phyloP scores from a whole-genome alignment of 2,888 invertebrate genomes.

The Cheilosia vernalis region DNA sequence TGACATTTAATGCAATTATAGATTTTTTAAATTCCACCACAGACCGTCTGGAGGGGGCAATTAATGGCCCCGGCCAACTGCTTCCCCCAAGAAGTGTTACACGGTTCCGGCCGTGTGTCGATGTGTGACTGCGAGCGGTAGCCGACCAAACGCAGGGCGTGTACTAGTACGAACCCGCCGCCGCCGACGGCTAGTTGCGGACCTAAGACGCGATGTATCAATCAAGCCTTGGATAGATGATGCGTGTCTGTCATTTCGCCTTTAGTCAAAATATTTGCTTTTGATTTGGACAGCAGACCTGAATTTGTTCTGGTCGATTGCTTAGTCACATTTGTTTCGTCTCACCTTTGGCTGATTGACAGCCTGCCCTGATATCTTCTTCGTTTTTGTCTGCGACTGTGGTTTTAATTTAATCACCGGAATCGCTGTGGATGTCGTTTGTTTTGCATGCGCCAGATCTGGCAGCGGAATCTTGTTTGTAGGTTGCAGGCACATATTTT shows the following conservation, averaged over 20 bases:
- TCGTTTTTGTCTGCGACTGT: background rate
- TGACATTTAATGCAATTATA: slow-evolving; percentile 74
- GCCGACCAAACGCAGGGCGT: slow-evolving; percentile 17
- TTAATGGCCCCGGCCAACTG: slow-evolving; percentile 36
- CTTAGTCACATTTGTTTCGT: slow-evolving; percentile 69
- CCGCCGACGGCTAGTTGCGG: slow-evolving; percentile 17
- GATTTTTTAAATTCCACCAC: slow-evolving; percentile 68
- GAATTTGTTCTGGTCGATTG: slow-evolving; percentile 70
- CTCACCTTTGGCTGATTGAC: slow-evolving; percentile 50
- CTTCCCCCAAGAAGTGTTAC: slow-evolving; percentile 49
- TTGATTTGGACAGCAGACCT: slow-evolving; percentile 27
- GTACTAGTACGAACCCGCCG: slow-evolving; percentile 34
- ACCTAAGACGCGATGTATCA: slow-evolving; percentile 57
- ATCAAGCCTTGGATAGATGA: slow-evolving; percentile 67
- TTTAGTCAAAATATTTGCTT: slow-evolving; percentile 66
- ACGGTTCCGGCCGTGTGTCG: slow-evolving; percentile 23
- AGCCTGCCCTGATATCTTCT: slow-evolving; percentile 14
- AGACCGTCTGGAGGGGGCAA: slow-evolving; percentile 49
- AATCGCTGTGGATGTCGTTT: slow-evolving; percentile 56
- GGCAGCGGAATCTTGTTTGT: slow-evolving; percentile 43
- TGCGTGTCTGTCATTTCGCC: slow-evolving; percentile 46
- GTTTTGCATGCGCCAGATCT: slow-evolving; percentile 66
- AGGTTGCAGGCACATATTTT: slow-evolving; percentile 20
- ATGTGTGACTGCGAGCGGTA: background rate
- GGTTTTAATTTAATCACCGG: slow-evolving; percentile 64